These are phyloP conservation scores for Neopipo cinnamomea DNA, from an alignment of 2,113 vertebrate species.

Conservation along the genomic window DNA sequence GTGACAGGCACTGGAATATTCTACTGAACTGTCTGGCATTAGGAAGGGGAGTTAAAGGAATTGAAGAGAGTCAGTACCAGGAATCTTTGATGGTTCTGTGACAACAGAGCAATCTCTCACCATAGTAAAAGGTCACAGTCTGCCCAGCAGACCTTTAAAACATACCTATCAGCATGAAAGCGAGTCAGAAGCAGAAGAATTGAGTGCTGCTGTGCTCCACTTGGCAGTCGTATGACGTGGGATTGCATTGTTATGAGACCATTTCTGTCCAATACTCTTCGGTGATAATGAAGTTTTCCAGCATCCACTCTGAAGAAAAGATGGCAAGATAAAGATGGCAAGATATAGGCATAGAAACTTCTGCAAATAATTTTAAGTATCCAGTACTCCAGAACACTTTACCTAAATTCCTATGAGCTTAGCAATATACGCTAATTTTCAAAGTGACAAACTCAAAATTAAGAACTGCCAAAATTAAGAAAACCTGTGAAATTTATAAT, in stretches of 20 bases:
- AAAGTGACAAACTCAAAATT: background rate
- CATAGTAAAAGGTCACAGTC: background rate
- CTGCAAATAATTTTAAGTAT: background rate
- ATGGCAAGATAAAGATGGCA: background rate
- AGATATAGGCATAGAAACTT: background rate
- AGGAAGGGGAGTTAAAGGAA: background rate
- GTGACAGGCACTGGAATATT: background rate
- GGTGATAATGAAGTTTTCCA: conserved; percentile 92
- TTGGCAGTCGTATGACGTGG: conserved; percentile 77
- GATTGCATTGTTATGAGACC: conserved; percentile 90
- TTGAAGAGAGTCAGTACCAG: background rate
- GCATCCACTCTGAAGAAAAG: conserved; percentile 83
- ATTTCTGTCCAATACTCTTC: conserved; percentile 84
- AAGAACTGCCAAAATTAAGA: background rate
- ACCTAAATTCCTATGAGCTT: background rate
- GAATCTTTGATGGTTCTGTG: background rate
- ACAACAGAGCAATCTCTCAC: background rate
- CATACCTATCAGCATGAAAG: conserved; percentile 89
- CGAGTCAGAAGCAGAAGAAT: conserved; percentile 90
- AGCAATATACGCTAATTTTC: fast-evolving
- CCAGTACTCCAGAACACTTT: background rate
- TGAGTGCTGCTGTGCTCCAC: conserved; percentile 86
- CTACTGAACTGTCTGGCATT: background rate
- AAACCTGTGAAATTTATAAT: background rate
- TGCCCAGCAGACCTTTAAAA: background rate